Conservation (phyloP, 2,113 vertebrate genomes). For the Cyphomyrus discorhynchus region DNA sequence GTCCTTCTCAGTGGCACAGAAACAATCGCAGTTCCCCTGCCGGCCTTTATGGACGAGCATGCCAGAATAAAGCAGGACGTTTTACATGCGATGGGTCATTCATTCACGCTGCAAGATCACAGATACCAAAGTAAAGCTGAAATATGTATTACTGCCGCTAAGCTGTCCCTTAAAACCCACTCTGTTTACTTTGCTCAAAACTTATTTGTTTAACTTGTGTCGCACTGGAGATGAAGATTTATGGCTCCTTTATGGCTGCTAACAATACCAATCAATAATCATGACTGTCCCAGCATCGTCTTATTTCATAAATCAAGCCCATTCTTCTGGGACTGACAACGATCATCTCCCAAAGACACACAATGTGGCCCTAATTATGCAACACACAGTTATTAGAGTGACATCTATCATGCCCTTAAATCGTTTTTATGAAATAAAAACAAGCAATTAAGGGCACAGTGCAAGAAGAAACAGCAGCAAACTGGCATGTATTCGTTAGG, state of each 20-base stretch:
- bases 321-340: conserved; percentile 59
- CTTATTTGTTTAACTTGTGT: conserved; percentile 64
- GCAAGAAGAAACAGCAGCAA: not conserved
- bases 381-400: conserved; percentile 41
- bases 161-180: conserved; percentile 48
- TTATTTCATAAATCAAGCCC: conserved; percentile 68
- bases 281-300: conserved; percentile 63
- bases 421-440: conserved; percentile 11
- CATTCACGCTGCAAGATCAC: conserved; percentile 48
- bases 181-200: conserved; percentile 46
- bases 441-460: not conserved
- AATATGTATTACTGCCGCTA: conserved; percentile 49
- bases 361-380: conserved; percentile 45
- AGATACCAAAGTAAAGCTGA: conserved; percentile 51
- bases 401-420: conserved; percentile 40
- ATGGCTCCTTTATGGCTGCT: conserved; percentile 67
- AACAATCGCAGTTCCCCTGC: conserved; percentile 25
- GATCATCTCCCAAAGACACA: conserved; percentile 58
- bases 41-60: conserved; percentile 52
- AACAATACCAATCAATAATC: conserved; percentile 76
- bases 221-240: conserved; percentile 65
- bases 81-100: conserved; percentile 54
- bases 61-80: conserved; percentile 38
- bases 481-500: not conserved
- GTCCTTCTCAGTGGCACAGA: not conserved